Evolutionary conservation across 2,888 invertebrate species (phyloP).

Genomic region (Quadroppia sp.): DNA sequence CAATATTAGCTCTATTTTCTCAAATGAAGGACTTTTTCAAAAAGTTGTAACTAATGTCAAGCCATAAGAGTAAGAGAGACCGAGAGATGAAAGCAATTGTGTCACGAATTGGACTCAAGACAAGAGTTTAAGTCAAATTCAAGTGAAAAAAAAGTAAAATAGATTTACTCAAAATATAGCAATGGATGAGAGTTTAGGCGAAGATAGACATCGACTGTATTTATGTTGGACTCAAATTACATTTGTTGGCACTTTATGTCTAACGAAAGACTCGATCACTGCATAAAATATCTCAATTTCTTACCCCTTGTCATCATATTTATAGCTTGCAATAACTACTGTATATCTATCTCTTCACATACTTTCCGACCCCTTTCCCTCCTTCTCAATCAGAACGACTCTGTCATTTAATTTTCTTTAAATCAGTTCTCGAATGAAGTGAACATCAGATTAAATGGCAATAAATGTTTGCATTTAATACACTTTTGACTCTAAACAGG

Average conservation of each 20-base stretch:
- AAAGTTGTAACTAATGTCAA: not conserved
- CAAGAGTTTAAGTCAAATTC: not conserved
- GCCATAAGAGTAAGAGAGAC: not conserved
- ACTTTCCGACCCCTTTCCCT: too few species aligned
- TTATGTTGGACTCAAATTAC: conserved; percentile 5
- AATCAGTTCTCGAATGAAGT: too few species aligned
- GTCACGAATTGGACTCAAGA: conserved; percentile 5
- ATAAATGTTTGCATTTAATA: too few species aligned
- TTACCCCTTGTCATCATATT: too few species aligned
- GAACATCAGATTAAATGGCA: too few species aligned
- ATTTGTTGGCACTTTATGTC: conserved; percentile 24
- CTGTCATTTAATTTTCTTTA: too few species aligned
- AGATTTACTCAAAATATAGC: conserved; percentile 15
- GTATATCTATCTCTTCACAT: too few species aligned
- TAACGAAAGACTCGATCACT: not conserved
- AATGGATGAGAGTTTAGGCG: not conserved
- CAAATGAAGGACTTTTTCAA: not conserved
- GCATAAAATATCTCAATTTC: not conserved
- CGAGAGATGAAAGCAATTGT: conserved; percentile 6
- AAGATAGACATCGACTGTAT: conserved; percentile 1
- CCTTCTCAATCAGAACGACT: not conserved
- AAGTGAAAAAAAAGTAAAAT: conserved; percentile 21
- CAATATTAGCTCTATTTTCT: conserved; percentile 27
- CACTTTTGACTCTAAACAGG: too few species aligned
- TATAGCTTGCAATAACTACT: too few species aligned